phyloP scores from a whole-genome alignment of 2,888 invertebrate species.

The Meghimatium bilineatum region DNA sequence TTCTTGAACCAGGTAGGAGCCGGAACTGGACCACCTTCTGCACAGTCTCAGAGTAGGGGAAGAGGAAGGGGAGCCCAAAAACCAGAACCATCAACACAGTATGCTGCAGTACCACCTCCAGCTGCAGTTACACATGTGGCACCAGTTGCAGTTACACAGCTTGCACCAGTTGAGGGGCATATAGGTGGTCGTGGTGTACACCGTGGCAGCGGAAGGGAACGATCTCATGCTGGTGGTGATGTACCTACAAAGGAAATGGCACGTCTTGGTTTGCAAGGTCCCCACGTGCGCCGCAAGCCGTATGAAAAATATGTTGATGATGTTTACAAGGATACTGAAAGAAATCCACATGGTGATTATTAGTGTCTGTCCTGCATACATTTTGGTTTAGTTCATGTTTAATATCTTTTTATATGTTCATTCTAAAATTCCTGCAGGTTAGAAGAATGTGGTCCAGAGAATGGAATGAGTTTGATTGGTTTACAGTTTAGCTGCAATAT shows the following conservation, averaged over 20 bases:
- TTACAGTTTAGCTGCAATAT: too few species aligned
- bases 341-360: conserved; percentile 5
- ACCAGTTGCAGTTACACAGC: background rate
- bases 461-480: too few species aligned
- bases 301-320: conserved; percentile 36
- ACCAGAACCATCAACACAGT: background rate
- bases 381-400: too few species aligned
- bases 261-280: conserved; percentile 9
- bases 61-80: background rate
- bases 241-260: conserved; percentile 34
- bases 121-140: too few species aligned
- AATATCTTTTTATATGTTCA: too few species aligned
- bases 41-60: conserved; percentile 20
- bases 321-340: background rate
- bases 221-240: conserved; percentile 22
- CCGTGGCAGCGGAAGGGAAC: conserved; percentile 43
- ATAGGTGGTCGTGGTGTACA: conserved; percentile 41
- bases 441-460: too few species aligned
- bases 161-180: conserved; percentile 1
- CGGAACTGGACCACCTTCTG: conserved; percentile 6
- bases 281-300: background rate
- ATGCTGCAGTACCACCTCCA: background rate
- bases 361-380: too few species aligned
- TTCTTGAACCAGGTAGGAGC: conserved; percentile 20
- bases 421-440: too few species aligned